A percentile compares a stretch with the other conserved stretches of the same genome.
These are phyloP conservation scores for Cantharis rufa DNA, from an alignment of 2,888 invertebrate genomes.

Conservation along the genomic window DNA sequence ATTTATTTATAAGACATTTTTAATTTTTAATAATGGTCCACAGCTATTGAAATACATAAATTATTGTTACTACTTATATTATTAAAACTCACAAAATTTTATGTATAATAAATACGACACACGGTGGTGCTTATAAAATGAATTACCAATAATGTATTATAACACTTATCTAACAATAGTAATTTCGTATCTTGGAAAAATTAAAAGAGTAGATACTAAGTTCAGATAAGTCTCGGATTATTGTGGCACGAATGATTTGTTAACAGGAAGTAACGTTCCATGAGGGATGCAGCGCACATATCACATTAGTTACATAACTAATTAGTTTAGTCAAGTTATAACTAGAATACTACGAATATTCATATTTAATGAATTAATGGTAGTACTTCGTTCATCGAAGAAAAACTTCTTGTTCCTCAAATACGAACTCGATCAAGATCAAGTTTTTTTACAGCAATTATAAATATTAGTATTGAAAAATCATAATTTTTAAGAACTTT, in stretches of 20 bases:
- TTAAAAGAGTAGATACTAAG: background rate
- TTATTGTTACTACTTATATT: too few species aligned
- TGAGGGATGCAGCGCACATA: background rate
- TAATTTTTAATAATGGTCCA: background rate
- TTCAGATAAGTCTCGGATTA: background rate
- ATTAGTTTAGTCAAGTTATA: background rate
- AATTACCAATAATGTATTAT: background rate
- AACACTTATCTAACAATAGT: conserved; percentile 1
- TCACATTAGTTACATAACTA: background rate
- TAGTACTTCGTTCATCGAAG: background rate
- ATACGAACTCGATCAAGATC: too few species aligned
- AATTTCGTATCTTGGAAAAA: background rate
- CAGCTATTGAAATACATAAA: too few species aligned
- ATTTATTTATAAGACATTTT: background rate
- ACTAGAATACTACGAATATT: too few species aligned
- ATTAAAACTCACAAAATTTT: background rate
- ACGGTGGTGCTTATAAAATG: background rate
- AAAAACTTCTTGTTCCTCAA: too few species aligned
- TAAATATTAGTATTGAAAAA: too few species aligned
- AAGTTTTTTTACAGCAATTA: too few species aligned
- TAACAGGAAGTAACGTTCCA: background rate
- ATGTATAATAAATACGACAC: background rate
- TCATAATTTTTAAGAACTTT: too few species aligned
- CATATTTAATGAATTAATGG: background rate
- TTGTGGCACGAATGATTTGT: background rate